These are phyloP conservation scores for Stegodyphus mimosarum DNA, from an alignment of 1,140 invertebrate genomes.

Conservation along the genomic window DNA sequence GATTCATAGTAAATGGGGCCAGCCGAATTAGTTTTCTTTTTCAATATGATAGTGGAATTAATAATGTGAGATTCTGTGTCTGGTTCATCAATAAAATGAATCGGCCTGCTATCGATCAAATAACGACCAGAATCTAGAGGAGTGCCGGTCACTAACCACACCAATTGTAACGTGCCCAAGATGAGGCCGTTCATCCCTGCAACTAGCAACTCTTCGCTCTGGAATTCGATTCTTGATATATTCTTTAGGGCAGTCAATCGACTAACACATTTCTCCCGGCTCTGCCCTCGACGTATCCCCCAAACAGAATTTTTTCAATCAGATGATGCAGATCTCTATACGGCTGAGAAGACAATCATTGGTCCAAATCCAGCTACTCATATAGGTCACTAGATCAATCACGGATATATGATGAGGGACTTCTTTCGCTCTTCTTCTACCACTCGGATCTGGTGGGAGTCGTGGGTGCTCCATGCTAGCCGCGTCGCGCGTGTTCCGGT, in stretches of 20 bases:
- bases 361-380: conserved; percentile 51
- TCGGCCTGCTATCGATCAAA: conserved; percentile 14
- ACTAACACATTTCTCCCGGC: not conserved
- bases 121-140: not conserved
- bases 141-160: not conserved
- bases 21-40: conserved; percentile 7
- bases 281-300: not conserved
- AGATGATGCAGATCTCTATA: not conserved
- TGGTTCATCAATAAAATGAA: not conserved
- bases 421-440: not conserved
- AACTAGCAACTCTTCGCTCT: not conserved
- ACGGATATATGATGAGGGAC: conserved; percentile 19
- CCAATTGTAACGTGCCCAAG: not conserved
- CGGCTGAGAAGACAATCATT: conserved; percentile 37
- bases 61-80: not conserved
- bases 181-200: not conserved
- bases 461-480: not conserved
- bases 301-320: too few species aligned
- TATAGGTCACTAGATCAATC: conserved; percentile 44
- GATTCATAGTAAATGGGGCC: conserved; percentile 24
- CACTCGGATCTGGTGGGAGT: conserved; percentile 7
- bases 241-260: not conserved
- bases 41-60: conserved; percentile 1
- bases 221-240: not conserved
- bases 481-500: conserved; percentile 19